phyloP scores from a whole-genome alignment of 2,113 vertebrate genomes.

The Hyla sarda region DNA sequence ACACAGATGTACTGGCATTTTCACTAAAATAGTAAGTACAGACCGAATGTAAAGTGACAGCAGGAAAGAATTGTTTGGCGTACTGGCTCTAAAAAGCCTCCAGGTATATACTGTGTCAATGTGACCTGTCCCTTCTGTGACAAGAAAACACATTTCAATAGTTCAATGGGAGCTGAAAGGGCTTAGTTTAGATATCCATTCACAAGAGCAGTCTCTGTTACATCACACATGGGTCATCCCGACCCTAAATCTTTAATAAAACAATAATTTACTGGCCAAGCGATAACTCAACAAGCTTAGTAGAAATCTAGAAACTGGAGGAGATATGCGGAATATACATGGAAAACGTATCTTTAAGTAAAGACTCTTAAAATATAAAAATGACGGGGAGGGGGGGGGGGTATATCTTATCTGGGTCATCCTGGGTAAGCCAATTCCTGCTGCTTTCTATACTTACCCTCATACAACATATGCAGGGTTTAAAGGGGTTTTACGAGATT shows the following conservation, averaged over 20 bases:
- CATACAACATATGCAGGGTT: too few species aligned
- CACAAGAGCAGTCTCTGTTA: background rate
- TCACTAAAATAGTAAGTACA: too few species aligned
- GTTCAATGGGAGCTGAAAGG: background rate
- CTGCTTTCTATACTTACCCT: too few species aligned
- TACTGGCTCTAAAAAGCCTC: background rate
- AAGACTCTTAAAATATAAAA: too few species aligned
- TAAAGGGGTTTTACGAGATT: too few species aligned
- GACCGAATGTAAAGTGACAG: background rate
- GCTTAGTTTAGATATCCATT: conserved; percentile 5
- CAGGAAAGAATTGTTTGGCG: background rate
- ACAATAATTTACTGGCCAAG: background rate
- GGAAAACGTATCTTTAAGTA: background rate
- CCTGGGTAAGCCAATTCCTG: too few species aligned
- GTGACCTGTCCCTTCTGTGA: conserved; percentile 14
- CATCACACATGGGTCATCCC: conserved; percentile 18
- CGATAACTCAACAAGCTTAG: background rate
- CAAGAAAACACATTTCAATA: background rate
- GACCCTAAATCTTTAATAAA: background rate
- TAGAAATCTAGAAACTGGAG: background rate
- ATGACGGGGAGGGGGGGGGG: too few species aligned
- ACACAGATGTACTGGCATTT: too few species aligned
- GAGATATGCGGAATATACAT: background rate
- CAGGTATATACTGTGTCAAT: conserved; percentile 18
- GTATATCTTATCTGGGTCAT: too few species aligned